phyloP scores from a whole-genome alignment of 1,140 invertebrate species.

The Rhagoletis zephyria region DNA sequence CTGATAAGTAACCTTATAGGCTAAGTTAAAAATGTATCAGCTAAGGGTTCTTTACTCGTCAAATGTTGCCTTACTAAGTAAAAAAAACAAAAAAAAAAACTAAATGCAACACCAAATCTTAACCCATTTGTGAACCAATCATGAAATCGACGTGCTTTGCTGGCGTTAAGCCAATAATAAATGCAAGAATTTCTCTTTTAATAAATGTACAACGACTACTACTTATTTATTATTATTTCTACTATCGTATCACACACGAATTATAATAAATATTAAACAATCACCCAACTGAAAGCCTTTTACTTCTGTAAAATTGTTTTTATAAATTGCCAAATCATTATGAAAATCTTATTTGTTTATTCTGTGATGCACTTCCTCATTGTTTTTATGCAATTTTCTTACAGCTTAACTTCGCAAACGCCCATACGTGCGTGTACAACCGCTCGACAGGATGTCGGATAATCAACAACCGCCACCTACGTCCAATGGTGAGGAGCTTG shows the following conservation, averaged over 20 bases:
- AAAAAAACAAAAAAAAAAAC: not conserved
- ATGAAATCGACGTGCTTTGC: not conserved
- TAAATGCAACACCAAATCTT: not conserved
- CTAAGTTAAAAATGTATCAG: slow-evolving; percentile 60
- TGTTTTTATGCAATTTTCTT: slow-evolving; percentile 5
- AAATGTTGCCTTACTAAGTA: slow-evolving; percentile 52
- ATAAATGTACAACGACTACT: slow-evolving; percentile 31
- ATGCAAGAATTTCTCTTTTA: slow-evolving; percentile 22
- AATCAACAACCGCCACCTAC: slow-evolving; percentile 59
- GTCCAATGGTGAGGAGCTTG: slow-evolving; percentile 73
- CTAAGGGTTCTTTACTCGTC: slow-evolving; percentile 62
- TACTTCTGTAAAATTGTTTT: not conserved
- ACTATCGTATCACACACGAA: slow-evolving; percentile 30
- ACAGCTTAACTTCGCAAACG: slow-evolving; percentile 7
- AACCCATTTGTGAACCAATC: not conserved
- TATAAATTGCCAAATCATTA: too few relatives aligned
- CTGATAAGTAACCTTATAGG: slow-evolving; percentile 11
- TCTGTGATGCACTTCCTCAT: not conserved
- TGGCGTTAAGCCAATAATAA: not conserved
- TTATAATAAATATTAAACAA: slow-evolving; percentile 35
- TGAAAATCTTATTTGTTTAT: not conserved
- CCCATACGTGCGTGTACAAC: not conserved
- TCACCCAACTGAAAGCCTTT: not conserved
- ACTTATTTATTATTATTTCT: slow-evolving; percentile 51
- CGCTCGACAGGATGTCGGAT: slow-evolving; percentile 63